Conservation (phyloP, 1,140 invertebrate species). For the Idris sp. region DNA sequence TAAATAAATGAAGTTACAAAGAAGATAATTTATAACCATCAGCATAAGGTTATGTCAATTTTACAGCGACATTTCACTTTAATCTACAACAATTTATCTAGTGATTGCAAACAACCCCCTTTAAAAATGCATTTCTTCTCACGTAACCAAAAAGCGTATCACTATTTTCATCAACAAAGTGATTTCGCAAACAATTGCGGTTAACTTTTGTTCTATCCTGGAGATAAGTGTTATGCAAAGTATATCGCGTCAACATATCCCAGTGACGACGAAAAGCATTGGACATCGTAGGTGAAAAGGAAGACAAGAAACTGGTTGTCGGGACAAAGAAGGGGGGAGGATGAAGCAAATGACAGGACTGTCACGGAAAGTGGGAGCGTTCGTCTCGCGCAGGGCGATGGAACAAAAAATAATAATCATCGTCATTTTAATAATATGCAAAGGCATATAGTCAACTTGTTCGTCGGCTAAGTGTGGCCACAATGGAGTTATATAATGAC, state of each 20-base stretch:
- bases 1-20: no score
- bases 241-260: conserved; percentile 16
- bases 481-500: conserved; percentile 80
- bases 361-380: conserved; percentile 55
- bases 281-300: conserved; percentile 24
- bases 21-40: no score
- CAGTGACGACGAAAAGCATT: conserved; percentile 13
- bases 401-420: conserved; percentile 78
- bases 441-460: conserved; percentile 73
- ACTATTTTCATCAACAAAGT: no score
- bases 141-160: no score
- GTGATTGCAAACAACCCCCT: no score
- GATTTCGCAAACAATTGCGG: conserved; percentile 1
- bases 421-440: conserved; percentile 79
- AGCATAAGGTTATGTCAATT: no score
- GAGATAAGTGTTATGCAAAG: conserved; percentile 26
- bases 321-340: conserved; percentile 40
- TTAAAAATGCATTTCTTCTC: no score
- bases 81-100: no score
- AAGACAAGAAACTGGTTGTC: conserved; percentile 46
- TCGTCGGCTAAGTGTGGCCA: conserved; percentile 77
- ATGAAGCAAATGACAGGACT: conserved; percentile 55
- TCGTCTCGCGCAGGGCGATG: conserved; percentile 47
- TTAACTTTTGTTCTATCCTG: conserved; percentile 14
- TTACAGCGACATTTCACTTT: no score